Evolutionary conservation across 2,888 invertebrate genomes (phyloP).

Genomic region (Drosophila vallismaia): DNA sequence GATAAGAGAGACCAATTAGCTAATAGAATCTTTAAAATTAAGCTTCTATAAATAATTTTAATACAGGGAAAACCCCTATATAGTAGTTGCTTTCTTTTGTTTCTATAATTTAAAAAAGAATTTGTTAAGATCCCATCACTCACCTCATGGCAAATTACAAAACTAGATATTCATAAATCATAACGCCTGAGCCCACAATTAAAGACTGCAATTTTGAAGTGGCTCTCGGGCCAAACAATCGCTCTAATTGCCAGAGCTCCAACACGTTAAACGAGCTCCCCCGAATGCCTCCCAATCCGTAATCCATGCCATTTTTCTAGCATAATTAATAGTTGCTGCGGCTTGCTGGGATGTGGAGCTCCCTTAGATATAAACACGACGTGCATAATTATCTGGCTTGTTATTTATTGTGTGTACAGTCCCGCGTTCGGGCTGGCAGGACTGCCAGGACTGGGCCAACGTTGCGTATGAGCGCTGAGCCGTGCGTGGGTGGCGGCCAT

Average conservation of each 20-base stretch:
- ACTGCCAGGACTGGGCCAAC: constrained; percentile 41
- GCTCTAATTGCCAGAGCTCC: constrained; percentile 35
- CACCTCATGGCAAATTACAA: constrained; percentile 62
- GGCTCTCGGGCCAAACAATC: constrained; percentile 32
- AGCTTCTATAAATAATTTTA: no score
- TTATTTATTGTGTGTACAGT: constrained; percentile 63
- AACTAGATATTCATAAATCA: constrained; percentile 63
- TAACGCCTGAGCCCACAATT: constrained; percentile 50
- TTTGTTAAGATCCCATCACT: constrained; percentile 19
- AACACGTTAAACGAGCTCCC: constrained; percentile 25
- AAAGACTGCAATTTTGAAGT: constrained; percentile 60
- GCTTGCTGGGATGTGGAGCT: constrained; percentile 15
- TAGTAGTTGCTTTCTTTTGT: not conserved
- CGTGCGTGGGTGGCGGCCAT: constrained; percentile 74
- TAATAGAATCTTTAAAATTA: no score
- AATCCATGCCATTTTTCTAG: not conserved
- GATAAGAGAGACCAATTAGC: no score
- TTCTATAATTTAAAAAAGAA: not conserved
- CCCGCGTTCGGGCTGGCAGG: constrained; percentile 4
- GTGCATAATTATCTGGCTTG: constrained; percentile 71
- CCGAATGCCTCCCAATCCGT: not conserved
- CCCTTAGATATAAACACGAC: constrained; percentile 53
- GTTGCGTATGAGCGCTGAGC: constrained; percentile 67
- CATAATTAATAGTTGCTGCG: constrained; percentile 62
- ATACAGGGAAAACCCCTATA: no score